These are phyloP conservation scores for Dolichoris vasculosae DNA, from an alignment of 1,140 invertebrate genomes.

Conservation along the genomic window DNA sequence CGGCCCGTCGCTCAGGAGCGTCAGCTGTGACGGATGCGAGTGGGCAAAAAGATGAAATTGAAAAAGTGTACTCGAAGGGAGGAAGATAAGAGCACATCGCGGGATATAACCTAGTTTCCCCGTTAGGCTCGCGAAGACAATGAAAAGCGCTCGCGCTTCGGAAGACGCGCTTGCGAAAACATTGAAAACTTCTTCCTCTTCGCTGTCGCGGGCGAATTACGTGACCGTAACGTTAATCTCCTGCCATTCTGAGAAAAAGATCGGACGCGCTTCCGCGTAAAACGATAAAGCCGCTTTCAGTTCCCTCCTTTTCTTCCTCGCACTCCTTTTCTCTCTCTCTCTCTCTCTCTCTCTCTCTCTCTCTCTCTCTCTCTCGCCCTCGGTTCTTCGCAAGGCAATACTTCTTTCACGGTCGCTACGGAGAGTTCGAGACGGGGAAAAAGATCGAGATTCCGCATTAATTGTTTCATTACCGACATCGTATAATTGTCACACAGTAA, in stretches of 20 bases:
- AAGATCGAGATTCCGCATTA: neutral
- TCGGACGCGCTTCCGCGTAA: constrained; percentile 31
- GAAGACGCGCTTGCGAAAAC: constrained; percentile 25
- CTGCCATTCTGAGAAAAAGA: constrained; percentile 42
- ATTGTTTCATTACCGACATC: neutral
- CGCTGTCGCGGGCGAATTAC: constrained; percentile 41
- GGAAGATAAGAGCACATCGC: neutral
- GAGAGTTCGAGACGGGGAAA: neutral
- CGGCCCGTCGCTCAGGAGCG: too few relatives aligned
- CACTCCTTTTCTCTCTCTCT: neutral
- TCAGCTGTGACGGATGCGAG: neutral
- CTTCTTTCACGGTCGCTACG: neutral
- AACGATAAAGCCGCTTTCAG: constrained; percentile 9
- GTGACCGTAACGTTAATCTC: constrained; percentile 43
- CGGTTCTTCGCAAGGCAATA: too few relatives aligned
- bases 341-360: neutral
- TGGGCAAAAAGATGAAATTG: neutral
- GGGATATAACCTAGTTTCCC: constrained; percentile 35
- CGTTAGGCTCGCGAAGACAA: constrained; percentile 13
- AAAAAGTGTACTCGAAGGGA: neutral
- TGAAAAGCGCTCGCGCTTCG: neutral
- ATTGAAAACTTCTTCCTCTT: constrained; percentile 46
- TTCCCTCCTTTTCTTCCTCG: neutral
- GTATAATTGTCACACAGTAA: constrained; percentile 11
- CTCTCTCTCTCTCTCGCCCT: neutral